A percentile compares a stretch with the other conserved stretches of the same genome.
These are phyloP conservation scores for Gila robusta DNA, from an alignment of 2,797 vertebrate species.

Conservation along the genomic window DNA sequence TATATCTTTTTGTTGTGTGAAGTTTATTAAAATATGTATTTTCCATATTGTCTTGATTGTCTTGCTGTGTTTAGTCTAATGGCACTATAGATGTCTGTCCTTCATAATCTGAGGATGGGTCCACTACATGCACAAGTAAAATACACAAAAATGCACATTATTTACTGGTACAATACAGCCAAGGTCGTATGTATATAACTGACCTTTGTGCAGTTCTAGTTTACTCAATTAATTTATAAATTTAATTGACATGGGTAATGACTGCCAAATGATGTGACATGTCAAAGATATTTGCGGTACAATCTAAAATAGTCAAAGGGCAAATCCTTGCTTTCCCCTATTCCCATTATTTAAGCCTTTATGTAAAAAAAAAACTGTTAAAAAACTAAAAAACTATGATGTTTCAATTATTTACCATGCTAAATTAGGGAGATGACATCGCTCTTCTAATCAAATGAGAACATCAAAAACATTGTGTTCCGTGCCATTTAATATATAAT, in stretches of 20 bases:
- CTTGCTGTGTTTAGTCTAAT: not conserved
- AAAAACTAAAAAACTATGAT: not conserved
- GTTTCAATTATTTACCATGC: not conserved
- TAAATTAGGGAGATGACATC: not conserved
- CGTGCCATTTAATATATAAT: not conserved
- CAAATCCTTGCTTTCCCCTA: not conserved
- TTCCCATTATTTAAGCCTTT: not conserved
- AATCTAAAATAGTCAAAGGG: not conserved
- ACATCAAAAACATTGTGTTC: not conserved
- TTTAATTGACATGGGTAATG: not conserved
- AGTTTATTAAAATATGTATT: not conserved
- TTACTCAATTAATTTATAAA: not conserved
- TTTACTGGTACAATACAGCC: not conserved
- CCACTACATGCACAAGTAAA: not conserved
- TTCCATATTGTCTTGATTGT: not conserved
- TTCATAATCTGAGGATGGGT: not conserved
- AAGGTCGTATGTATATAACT: not conserved
- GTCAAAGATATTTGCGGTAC: not conserved
- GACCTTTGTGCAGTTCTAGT: not conserved
- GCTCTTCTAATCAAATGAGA: slow-evolving; percentile 9
- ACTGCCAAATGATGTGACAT: not conserved
- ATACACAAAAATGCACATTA: not conserved
- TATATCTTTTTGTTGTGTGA: not conserved
- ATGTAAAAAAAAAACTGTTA: not conserved
- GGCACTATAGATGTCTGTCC: not conserved